These are phyloP conservation scores for Drosophila rufa DNA, from an alignment of 1,140 invertebrate species.

Conservation along the genomic window DNA sequence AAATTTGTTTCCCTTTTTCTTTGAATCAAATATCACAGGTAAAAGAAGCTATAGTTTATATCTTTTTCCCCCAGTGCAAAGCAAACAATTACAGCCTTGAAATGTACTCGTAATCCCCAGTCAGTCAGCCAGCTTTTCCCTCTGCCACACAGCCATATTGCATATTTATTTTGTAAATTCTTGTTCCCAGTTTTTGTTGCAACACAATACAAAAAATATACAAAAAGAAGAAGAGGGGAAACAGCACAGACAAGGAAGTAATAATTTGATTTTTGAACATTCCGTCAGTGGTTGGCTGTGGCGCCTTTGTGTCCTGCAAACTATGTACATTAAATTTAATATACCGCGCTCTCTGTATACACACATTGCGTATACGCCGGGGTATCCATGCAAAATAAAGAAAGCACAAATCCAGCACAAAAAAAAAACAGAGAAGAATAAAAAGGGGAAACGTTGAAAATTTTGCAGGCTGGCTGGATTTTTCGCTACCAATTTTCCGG, in stretches of 20 bases:
- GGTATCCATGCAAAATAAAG: slow-evolving; percentile 12
- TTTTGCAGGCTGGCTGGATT: background rate
- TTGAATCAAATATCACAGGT: too few species aligned
- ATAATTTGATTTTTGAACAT: slow-evolving; percentile 63
- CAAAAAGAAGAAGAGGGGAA: too few species aligned
- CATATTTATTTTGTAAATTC: slow-evolving; percentile 47
- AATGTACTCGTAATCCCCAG: slow-evolving; percentile 30
- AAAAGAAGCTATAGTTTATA: background rate
- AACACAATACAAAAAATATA: background rate
- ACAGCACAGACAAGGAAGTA: slow-evolving; percentile 8
- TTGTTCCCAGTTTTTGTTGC: slow-evolving; percentile 6
- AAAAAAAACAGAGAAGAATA: background rate
- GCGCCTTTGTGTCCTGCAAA: slow-evolving; percentile 17
- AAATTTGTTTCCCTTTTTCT: too few species aligned
- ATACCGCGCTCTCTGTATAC: slow-evolving; percentile 9
- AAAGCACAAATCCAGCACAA: slow-evolving; percentile 20
- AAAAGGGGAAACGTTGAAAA: slow-evolving; percentile 3
- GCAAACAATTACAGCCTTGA: slow-evolving; percentile 67
- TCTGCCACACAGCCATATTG: slow-evolving; percentile 21
- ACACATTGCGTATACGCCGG: slow-evolving; percentile 47
- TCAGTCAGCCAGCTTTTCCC: slow-evolving; percentile 25
- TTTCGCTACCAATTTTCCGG: slow-evolving; percentile 19
- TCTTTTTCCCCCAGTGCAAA: background rate
- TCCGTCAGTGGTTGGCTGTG: slow-evolving; percentile 23
- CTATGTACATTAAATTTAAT: slow-evolving; percentile 45